These are phyloP conservation scores for Cotesia typhae DNA, from an alignment of 1,140 invertebrate genomes.

Conservation along the genomic window DNA sequence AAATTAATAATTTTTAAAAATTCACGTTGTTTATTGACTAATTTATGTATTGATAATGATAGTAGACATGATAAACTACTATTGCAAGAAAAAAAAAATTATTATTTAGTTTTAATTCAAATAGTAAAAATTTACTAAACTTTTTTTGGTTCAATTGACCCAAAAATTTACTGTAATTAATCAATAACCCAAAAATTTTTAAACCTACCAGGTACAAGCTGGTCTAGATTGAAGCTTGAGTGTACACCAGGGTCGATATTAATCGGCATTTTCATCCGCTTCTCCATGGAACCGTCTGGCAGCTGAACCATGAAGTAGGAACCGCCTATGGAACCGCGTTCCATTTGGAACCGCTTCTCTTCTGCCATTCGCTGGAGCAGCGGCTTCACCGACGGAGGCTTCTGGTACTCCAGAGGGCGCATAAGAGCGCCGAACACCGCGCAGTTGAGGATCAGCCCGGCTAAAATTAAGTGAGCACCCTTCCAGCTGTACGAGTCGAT, in stretches of 20 bases:
- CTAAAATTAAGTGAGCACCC: slow-evolving; percentile 88
- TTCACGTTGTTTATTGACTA: too few relatives aligned
- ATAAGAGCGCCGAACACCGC: slow-evolving; percentile 91
- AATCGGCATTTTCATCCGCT: slow-evolving; percentile 83
- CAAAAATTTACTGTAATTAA: neutral
- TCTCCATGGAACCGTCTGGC: slow-evolving; percentile 88
- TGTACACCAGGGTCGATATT: slow-evolving; percentile 94
- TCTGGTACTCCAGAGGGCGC: slow-evolving; percentile 87
- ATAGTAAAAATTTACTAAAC: too few relatives aligned
- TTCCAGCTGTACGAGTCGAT: slow-evolving; percentile 87
- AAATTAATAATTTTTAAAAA: too few relatives aligned
- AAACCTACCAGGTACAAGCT: slow-evolving; percentile 72
- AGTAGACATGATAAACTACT: too few relatives aligned
- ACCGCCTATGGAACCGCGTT: slow-evolving; percentile 85
- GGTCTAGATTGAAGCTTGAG: slow-evolving; percentile 87
- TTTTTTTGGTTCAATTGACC: neutral
- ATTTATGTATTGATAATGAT: too few relatives aligned
- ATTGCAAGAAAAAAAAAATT: too few relatives aligned
- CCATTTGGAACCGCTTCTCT: slow-evolving; percentile 88
- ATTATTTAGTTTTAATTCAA: too few relatives aligned
- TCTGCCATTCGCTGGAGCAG: slow-evolving; percentile 89
- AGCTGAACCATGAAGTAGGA: slow-evolving; percentile 91
- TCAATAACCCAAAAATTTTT: neutral
- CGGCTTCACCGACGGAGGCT: slow-evolving; percentile 76
- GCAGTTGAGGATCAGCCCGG: slow-evolving; percentile 92